Evolutionary conservation across 1,140 invertebrate genomes (phyloP).

Genomic region (Drepana arcuata): DNA sequence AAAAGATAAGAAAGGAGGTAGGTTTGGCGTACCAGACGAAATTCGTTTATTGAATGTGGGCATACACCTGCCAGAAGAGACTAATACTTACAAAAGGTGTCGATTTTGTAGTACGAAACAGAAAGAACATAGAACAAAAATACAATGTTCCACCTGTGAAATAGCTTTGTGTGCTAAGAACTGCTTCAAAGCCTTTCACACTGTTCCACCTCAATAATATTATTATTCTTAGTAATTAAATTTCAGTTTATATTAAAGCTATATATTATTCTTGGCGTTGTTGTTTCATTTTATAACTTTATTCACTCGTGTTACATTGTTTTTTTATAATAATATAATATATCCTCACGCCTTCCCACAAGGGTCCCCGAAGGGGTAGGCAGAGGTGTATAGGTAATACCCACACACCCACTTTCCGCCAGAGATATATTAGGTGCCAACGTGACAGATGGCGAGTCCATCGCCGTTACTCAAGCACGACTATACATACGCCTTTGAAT

Average conservation of each 20-base stretch:
- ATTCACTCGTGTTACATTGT: constrained; percentile 13
- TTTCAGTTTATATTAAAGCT: constrained; percentile 10
- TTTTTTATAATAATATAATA: too few species aligned
- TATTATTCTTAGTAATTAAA: constrained; percentile 5
- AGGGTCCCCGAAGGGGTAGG: too few species aligned
- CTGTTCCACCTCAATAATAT: constrained; percentile 11
- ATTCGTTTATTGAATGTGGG: constrained; percentile 21
- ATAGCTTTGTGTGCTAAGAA: constrained; percentile 21
- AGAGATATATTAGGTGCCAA: too few species aligned
- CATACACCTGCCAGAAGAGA: constrained; percentile 18
- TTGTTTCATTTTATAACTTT: constrained; percentile 13
- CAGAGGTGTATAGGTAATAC: too few species aligned
- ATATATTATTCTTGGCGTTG: constrained; percentile 12
- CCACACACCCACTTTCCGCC: too few species aligned
- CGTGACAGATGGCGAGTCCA: too few species aligned
- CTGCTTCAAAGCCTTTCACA: constrained; percentile 23
- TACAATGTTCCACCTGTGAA: constrained; percentile 18
- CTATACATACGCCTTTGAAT: too few species aligned
- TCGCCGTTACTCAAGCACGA: too few species aligned
- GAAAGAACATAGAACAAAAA: constrained; percentile 24
- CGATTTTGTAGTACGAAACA: constrained; percentile 24
- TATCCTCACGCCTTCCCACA: too few species aligned
- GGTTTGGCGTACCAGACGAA: constrained; percentile 18
- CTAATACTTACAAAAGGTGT: constrained; percentile 23
- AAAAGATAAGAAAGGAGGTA: constrained; percentile 12